Conservation (phyloP, 2,113 vertebrate species). For the Scolopax mira region DNA sequence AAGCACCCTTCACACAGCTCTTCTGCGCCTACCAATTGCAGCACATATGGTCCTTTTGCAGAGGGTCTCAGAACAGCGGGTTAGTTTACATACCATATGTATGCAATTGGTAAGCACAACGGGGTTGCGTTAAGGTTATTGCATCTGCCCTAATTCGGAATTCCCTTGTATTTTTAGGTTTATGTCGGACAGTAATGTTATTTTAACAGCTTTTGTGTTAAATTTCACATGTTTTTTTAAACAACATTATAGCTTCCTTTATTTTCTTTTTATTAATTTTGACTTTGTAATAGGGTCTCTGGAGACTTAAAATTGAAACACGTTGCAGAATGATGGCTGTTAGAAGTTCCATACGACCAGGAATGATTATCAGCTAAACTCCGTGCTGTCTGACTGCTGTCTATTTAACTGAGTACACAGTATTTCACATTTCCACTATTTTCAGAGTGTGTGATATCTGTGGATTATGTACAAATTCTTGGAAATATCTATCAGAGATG, state of each 20-base stretch:
- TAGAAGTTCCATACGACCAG: conserved; percentile 9
- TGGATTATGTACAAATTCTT: neutral
- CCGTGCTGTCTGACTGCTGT: neutral
- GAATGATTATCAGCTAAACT: neutral
- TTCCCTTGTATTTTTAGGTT: conserved; percentile 53
- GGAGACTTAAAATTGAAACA: conserved; percentile 52
- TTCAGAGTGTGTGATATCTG: neutral
- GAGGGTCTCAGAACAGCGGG: conserved; percentile 43
- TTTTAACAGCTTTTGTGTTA: conserved; percentile 63
- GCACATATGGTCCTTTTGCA: conserved; percentile 41
- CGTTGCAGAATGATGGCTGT: neutral
- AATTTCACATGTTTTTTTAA: conserved; percentile 59
- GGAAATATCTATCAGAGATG: neutral
- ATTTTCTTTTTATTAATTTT: conserved; percentile 64
- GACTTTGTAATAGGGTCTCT: conserved; percentile 47
- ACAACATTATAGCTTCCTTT: conserved; percentile 50
- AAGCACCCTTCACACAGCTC: conserved; percentile 16
- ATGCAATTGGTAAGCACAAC: conserved; percentile 39
- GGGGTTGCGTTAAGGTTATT: conserved; percentile 43
- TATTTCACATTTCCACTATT: neutral
- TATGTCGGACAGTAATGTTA: conserved; percentile 39
- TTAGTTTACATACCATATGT: conserved; percentile 48
- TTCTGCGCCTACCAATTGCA: neutral
- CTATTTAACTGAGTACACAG: neutral
- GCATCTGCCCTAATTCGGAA: conserved; percentile 44